Base-by-base conservation (phyloP, 2,113 vertebrate species). In the Synchiropus splendidus region DNA sequence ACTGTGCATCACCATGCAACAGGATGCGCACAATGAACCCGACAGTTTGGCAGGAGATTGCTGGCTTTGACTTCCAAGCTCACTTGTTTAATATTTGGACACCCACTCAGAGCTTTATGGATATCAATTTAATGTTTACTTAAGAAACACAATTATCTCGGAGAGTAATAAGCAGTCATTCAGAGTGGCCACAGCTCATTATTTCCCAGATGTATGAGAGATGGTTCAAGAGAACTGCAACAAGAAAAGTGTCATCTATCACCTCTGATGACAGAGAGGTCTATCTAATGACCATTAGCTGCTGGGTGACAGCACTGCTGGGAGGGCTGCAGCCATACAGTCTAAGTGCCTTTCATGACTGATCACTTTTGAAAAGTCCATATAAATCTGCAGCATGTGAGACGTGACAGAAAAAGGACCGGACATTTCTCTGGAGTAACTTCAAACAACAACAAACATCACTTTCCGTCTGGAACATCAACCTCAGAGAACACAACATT, bases 261-360 rank as follows among this genome's bases (percentile, higher is more conserved):
- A 78, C 70, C 30, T 51, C 55, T 58, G 68, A 70, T 73, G 79
- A 83, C 77, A 79, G 61, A 73, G 58, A 73, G 75, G 68, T 79
- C 77, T 54, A 81, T 81, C 68, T 77, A 78, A 81, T 77, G 77
- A 76, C 79, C 79, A 81, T 83, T 83, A 80, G 77, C 67, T 39
- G 58, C 57, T 56, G 64, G 72, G 60, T 79, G 79, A 80, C 78
- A 79, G 77, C 70, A 59, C 67, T 71, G 72, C 71, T 77, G 74
- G 72, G 79, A 80, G 73, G 70, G 74, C 64, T 71, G 50, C 70
- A 64, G 57, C 77, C 62, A 59, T 54, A 62, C 69, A 58, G 74
- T 72, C 66, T 66, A 74, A 61, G 62, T 69, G 58, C 52, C 70
- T 72, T 60, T 64, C 61, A 76, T 78, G 78, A 81, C 72, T 68